A percentile compares a stretch with the other conserved stretches of the same genome.
Evolutionary conservation across 2,888 invertebrate genomes (phyloP).

Genomic region (Colletes collaris): DNA sequence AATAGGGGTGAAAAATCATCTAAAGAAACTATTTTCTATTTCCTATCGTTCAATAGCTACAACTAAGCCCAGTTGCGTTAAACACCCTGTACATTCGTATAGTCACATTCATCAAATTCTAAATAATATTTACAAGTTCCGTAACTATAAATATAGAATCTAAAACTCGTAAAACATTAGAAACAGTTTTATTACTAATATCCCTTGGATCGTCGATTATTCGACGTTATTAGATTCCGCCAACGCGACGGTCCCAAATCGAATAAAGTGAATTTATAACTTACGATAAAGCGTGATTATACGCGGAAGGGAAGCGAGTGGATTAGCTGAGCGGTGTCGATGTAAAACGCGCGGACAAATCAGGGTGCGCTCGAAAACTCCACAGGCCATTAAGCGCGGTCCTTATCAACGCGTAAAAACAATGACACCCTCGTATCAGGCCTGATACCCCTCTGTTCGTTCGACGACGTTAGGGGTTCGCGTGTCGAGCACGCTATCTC

Average conservation of each 20-base stretch:
- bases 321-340: slow-evolving; percentile 39
- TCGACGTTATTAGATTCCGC: too few relatives aligned
- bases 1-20: too few relatives aligned
- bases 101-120: too few relatives aligned
- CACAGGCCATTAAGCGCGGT: slow-evolving; percentile 78
- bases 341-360: slow-evolving; percentile 61
- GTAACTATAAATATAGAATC: too few relatives aligned
- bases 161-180: too few relatives aligned
- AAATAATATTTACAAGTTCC: too few relatives aligned
- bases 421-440: slow-evolving; percentile 70
- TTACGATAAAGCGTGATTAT: slow-evolving; percentile 17
- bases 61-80: too few relatives aligned
- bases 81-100: too few relatives aligned
- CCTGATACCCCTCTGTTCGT: slow-evolving; percentile 65
- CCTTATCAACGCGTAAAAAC: slow-evolving; percentile 79
- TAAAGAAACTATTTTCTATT: too few relatives aligned
- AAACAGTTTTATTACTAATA: too few relatives aligned
- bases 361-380: slow-evolving; percentile 71
- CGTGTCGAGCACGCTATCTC: slow-evolving; percentile 69
- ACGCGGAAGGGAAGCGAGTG: slow-evolving; percentile 1
- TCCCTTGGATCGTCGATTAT: too few relatives aligned
- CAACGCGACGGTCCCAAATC: not conserved
- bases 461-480: slow-evolving; percentile 67
- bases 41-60: too few relatives aligned
- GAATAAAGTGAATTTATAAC: slow-evolving; percentile 30